phyloP scores from a whole-genome alignment of 2,113 vertebrate genomes.

The Sorex araneus region DNA sequence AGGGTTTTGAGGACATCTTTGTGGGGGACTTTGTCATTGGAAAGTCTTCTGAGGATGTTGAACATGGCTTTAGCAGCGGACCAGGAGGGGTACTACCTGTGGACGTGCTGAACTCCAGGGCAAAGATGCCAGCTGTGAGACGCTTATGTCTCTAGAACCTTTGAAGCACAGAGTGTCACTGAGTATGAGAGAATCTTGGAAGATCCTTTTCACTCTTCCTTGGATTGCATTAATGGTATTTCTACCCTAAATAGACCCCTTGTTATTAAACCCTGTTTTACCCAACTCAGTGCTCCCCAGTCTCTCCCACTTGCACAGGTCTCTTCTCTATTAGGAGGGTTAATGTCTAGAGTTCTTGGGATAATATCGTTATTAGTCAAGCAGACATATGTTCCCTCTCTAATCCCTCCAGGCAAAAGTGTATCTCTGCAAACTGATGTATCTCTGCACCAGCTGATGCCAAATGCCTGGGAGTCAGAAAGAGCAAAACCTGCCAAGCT shows the following conservation, averaged over 20 bases:
- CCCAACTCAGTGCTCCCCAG: slow-evolving; percentile 51
- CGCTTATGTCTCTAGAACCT: background rate
- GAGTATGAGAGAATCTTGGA: slow-evolving; percentile 26
- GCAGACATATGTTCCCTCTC: slow-evolving; percentile 55
- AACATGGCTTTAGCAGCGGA: background rate
- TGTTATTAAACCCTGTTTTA: slow-evolving; percentile 66
- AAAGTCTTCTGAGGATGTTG: background rate
- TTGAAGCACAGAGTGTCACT: background rate
- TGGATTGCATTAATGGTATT: slow-evolving; percentile 38
- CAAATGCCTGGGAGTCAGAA: slow-evolving; percentile 74
- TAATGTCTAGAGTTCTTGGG: slow-evolving; percentile 44
- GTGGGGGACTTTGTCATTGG: background rate
- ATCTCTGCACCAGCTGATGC: slow-evolving; percentile 5
- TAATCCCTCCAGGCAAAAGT: slow-evolving; percentile 9
- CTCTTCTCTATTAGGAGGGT: slow-evolving; percentile 56
- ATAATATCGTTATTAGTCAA: slow-evolving; percentile 71
- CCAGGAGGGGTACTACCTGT: background rate
- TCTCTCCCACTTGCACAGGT: slow-evolving; percentile 60
- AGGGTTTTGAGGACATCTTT: background rate
- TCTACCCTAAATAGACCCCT: slow-evolving; percentile 53
- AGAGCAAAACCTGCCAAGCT: slow-evolving; percentile 31
- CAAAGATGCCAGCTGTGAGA: slow-evolving; percentile 14
- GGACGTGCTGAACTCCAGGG: background rate
- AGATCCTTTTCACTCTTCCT: slow-evolving; percentile 14
- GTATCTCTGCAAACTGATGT: slow-evolving; percentile 72